These are phyloP conservation scores for Daphoenositta chrysoptera DNA, from an alignment of 2,113 vertebrate species.

Conservation along the genomic window DNA sequence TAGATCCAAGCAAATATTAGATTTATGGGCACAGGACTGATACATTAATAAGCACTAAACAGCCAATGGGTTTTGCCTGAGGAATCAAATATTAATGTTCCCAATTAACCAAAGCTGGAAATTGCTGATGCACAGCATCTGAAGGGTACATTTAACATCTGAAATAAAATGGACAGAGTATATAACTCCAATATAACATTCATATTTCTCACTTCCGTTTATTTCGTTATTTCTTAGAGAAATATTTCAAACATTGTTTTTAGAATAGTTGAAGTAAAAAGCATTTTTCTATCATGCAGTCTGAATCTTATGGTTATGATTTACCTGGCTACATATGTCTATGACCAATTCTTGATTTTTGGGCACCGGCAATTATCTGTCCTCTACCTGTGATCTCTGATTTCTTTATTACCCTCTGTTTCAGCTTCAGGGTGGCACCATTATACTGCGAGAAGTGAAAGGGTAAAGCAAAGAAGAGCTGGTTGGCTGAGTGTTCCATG, in stretches of 20 bases:
- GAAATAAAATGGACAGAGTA: background rate
- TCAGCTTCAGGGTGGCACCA: background rate
- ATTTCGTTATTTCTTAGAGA: background rate
- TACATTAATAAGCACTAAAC: background rate
- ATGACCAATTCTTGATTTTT: background rate
- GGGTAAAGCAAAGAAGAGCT: background rate
- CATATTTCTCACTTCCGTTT: background rate
- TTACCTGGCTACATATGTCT: background rate
- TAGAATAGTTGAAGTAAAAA: background rate
- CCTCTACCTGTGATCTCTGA: background rate
- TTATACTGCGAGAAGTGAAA: background rate
- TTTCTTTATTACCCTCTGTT: background rate
- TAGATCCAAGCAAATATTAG: background rate
- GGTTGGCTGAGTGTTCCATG: background rate
- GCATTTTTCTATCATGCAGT: fast-evolving
- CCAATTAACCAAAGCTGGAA: background rate
- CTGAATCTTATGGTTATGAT: background rate
- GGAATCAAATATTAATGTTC: background rate
- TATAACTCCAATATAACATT: background rate
- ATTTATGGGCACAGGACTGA: background rate
- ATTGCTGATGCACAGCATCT: background rate
- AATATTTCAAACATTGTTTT: background rate
- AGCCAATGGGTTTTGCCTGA: background rate
- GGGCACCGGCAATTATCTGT: background rate
- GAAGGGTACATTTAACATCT: background rate